These are phyloP conservation scores for Tinea semifulvella DNA, from an alignment of 2,888 invertebrate genomes.

Conservation along the genomic window DNA sequence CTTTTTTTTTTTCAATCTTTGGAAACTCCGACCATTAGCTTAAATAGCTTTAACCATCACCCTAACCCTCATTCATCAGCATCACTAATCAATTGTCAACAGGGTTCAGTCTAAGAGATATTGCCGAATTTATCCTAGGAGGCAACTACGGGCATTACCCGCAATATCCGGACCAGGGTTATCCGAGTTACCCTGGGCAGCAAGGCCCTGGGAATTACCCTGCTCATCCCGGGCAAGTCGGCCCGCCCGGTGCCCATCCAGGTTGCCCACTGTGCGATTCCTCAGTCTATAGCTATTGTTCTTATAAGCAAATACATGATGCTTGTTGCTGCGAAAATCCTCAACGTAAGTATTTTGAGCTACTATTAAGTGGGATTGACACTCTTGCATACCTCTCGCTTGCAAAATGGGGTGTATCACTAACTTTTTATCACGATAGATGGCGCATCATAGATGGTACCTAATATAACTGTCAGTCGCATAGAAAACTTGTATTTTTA, in stretches of 20 bases:
- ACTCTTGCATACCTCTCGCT: too few relatives aligned
- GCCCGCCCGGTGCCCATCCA: conserved; percentile 54
- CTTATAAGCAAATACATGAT: conserved; percentile 77
- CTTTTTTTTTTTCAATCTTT: too few relatives aligned
- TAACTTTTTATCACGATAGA: too few relatives aligned
- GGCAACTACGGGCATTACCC: conserved; percentile 23
- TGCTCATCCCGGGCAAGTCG: conserved; percentile 28
- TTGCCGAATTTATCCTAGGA: conserved; percentile 59
- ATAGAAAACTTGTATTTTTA: too few relatives aligned
- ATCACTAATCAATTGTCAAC: conserved; percentile 32
- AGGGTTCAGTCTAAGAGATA: conserved; percentile 59
- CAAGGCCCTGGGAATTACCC: conserved; percentile 21
- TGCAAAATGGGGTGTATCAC: too few relatives aligned
- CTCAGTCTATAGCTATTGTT: conserved; percentile 80
- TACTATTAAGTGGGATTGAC: too few relatives aligned
- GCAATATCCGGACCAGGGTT: conserved; percentile 22
- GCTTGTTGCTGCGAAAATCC: conserved; percentile 75
- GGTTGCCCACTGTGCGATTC: conserved; percentile 81
- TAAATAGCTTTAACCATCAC: neutral
- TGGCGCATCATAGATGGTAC: too few relatives aligned
- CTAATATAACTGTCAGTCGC: too few relatives aligned
- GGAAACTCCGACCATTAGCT: too few relatives aligned
- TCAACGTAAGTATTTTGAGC: conserved; percentile 52
- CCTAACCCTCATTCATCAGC: conserved; percentile 16
- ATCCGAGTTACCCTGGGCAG: conserved; percentile 23